These are phyloP conservation scores for Pocillopora verrucosa DNA, from an alignment of 64 coral and sea anemone genomes.

Conservation along the genomic window DNA sequence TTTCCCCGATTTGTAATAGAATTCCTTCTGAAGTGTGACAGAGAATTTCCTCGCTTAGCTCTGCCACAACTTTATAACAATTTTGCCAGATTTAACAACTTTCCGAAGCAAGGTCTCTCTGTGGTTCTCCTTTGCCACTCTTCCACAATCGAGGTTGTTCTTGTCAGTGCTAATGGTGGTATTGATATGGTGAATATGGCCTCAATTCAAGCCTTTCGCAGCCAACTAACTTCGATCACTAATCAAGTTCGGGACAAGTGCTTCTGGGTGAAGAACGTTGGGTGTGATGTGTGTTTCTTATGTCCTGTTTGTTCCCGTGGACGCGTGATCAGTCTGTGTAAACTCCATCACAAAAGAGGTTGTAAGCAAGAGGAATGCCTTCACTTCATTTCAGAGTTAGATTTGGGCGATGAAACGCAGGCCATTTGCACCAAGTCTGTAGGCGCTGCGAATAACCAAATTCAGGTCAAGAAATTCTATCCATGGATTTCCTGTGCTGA, in stretches of 20 bases:
- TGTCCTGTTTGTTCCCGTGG: neutral
- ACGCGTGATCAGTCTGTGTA: neutral
- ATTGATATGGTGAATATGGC: neutral
- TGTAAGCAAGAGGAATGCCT: neutral
- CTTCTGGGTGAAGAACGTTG: neutral
- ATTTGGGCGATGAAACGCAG: neutral
- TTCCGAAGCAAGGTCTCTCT: neutral
- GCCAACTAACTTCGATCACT: neutral
- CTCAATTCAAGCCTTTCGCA: neutral
- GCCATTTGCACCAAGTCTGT: too few species aligned
- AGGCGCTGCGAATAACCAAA: too few species aligned
- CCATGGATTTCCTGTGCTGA: too few species aligned
- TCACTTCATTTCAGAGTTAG: neutral
- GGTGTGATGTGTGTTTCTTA: neutral
- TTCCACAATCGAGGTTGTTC: neutral
- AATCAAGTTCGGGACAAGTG: neutral
- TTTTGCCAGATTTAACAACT: slow-evolving; percentile 21
- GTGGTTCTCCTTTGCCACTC: neutral
- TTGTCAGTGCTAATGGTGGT: neutral
- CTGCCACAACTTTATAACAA: neutral
- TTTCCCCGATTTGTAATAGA: neutral
- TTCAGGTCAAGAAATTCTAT: too few species aligned
- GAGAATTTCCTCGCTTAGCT: neutral
- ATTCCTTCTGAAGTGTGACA: neutral
- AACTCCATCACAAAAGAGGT: neutral